Conservation (phyloP, 1,140 invertebrate genomes). For the Acromyrmex heyeri region DNA sequence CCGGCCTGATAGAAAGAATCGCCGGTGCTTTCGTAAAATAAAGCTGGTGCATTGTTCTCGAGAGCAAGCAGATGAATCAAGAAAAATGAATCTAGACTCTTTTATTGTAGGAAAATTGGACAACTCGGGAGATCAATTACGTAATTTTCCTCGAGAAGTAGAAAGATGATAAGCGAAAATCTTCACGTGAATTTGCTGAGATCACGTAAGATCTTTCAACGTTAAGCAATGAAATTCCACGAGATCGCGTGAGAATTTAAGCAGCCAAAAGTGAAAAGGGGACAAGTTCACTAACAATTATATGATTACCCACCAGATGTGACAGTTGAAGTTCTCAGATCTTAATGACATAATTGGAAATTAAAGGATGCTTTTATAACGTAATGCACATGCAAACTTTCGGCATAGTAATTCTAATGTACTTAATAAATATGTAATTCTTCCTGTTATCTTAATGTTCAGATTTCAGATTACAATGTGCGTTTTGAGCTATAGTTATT, state of each 20-base stretch:
- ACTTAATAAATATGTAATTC: slow-evolving; percentile 44
- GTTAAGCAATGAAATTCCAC: slow-evolving; percentile 37
- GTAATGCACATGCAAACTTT: not conserved
- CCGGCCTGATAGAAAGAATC: slow-evolving; percentile 34
- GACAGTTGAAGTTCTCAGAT: slow-evolving; percentile 29
- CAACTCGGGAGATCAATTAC: slow-evolving; percentile 57
- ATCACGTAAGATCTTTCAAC: slow-evolving; percentile 32
- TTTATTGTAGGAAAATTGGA: slow-evolving; percentile 51
- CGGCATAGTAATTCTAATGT: not conserved
- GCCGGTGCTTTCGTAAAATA: slow-evolving; percentile 52
- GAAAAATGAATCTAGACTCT: slow-evolving; percentile 48
- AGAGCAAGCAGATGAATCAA: slow-evolving; percentile 21
- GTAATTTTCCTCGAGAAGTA: slow-evolving; percentile 34
- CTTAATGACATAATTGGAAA: slow-evolving; percentile 38
- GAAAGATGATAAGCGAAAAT: slow-evolving; percentile 33
- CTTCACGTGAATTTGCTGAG: slow-evolving; percentile 17
- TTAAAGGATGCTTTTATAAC: slow-evolving; percentile 25
- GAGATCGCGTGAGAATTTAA: slow-evolving; percentile 19
- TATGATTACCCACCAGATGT: slow-evolving; percentile 39
- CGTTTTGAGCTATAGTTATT: slow-evolving; percentile 11
- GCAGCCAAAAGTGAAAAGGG: slow-evolving; percentile 7
- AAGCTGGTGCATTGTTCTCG: slow-evolving; percentile 34
- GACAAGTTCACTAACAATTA: slow-evolving; percentile 37
- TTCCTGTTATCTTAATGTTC: slow-evolving; percentile 22
- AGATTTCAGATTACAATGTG: slow-evolving; percentile 19